These are phyloP conservation scores for Muschampia plurimacula DNA, from an alignment of 2,888 invertebrate genomes.

Conservation along the genomic window DNA sequence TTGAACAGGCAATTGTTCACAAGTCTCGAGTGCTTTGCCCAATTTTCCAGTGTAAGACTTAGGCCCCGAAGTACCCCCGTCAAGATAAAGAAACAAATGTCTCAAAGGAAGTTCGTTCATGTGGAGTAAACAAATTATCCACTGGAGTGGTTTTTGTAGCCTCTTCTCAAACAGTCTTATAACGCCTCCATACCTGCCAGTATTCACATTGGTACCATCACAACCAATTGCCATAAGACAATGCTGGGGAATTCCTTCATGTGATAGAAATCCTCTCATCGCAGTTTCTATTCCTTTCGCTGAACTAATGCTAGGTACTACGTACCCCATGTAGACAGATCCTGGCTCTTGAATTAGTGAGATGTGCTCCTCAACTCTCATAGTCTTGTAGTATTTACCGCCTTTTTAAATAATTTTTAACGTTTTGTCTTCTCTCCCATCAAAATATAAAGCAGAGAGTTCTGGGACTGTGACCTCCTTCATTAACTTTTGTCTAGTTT, in stretches of 20 bases:
- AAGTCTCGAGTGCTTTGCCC: no score
- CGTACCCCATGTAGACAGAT: background rate
- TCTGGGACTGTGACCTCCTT: background rate
- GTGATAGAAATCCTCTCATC: background rate
- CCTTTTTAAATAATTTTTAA: conserved; percentile 36
- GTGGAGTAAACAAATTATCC: no score
- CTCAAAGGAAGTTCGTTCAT: no score
- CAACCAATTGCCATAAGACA: background rate
- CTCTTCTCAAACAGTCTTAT: background rate
- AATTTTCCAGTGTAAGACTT: no score
- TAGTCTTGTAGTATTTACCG: background rate
- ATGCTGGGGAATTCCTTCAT: background rate
- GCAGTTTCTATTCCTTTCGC: background rate
- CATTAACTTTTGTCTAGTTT: conserved; percentile 23
- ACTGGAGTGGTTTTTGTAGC: background rate
- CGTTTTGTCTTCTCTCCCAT: conserved; percentile 41
- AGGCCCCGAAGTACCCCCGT: no score
- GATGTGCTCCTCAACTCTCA: background rate
- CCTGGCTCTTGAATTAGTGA: conserved; percentile 5
- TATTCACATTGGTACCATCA: background rate
- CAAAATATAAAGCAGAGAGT: conserved; percentile 43
- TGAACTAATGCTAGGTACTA: background rate
- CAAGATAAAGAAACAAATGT: no score
- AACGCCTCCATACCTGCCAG: background rate
- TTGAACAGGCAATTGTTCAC: no score